phyloP scores from a whole-genome alignment of 2,888 invertebrate species.

The Trachelus iudaicus region DNA sequence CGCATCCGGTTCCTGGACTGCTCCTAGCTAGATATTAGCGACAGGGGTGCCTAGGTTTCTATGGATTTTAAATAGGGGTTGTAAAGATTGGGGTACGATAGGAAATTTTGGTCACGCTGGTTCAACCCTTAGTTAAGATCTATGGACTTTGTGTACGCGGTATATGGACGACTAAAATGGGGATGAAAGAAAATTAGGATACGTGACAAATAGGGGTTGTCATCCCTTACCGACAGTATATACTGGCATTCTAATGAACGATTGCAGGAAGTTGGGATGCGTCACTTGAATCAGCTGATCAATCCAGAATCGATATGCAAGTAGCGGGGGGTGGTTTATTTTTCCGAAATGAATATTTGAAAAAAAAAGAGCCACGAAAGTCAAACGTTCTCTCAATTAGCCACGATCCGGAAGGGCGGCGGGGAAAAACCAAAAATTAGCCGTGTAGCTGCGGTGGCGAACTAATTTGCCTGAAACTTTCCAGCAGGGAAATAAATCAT shows the following conservation, averaged over 20 bases:
- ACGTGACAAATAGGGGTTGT: too few species aligned
- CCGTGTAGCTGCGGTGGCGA: background rate
- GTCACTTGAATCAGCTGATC: too few species aligned
- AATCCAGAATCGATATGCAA: too few species aligned
- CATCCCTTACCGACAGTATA: too few species aligned
- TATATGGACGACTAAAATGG: too few species aligned
- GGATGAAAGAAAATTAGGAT: too few species aligned
- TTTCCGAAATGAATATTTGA: background rate
- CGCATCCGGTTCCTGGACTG: conserved; percentile 23
- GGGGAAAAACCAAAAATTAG: background rate
- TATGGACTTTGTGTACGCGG: too few species aligned
- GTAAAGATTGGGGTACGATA: conserved; percentile 32
- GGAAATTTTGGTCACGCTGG: conserved; percentile 50
- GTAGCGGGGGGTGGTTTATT: conserved; percentile 23
- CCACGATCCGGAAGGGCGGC: background rate
- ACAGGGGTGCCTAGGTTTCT: conserved; percentile 21
- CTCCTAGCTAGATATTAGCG: background rate
- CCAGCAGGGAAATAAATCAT: background rate
- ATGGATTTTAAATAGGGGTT: conserved; percentile 35
- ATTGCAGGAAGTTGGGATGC: too few species aligned
- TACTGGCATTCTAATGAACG: too few species aligned
- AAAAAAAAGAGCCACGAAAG: background rate
- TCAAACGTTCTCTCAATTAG: background rate
- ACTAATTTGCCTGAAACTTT: conserved; percentile 3
- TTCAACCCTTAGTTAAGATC: background rate